Base-by-base conservation (phyloP, 2,888 invertebrate species). In the Scaptomyza polygonia region DNA sequence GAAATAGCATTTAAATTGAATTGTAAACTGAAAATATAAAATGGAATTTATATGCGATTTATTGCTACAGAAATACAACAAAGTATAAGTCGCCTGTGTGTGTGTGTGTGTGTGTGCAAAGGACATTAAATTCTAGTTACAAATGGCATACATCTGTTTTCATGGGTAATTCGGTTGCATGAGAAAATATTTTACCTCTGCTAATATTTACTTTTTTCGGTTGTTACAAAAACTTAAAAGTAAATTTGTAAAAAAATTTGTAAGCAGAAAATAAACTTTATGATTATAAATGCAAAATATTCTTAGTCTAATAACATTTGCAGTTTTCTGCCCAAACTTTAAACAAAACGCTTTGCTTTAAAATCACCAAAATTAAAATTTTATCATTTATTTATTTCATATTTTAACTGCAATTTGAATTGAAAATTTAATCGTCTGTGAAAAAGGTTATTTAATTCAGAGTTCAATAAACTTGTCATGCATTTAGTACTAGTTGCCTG, bases 1-100 rank as follows among this genome's bases (percentile, higher is more conserved):
- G 84, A 85, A 85, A 85, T 85, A 77, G 72, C 75, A 76, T 76
- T 77, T 71, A 77, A 86, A 85, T 86, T 86, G 84, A 86, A 86
- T 85, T 86, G 79, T 74, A 79, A 86, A 63, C 66, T 72, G 62
- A 68, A 34, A 34, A 83, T 67, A 71, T 56, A 72, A 61, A 67
- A 65, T 64, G 62, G 36, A 52, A 62, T 59, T 69, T 57, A 58
- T 52, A 40, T 65, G 25, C 25, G 40, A 51, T 61, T 64, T 71
- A 54, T 66, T 43, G 54, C 34, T 18, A 59, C 43, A 25, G 7
- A 34, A 45, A 18, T 52, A 25, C 32, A 36, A 5, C 7, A 11
- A 12, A 6, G 29, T 12, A 14, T 18, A 2, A 3, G 21, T n/a
- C 18, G 43, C n/a, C 1, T 14, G 14, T 53, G 32, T 21, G 34